phyloP scores from a whole-genome alignment of 1,140 invertebrate species.

The Chironomus striatipennis region DNA sequence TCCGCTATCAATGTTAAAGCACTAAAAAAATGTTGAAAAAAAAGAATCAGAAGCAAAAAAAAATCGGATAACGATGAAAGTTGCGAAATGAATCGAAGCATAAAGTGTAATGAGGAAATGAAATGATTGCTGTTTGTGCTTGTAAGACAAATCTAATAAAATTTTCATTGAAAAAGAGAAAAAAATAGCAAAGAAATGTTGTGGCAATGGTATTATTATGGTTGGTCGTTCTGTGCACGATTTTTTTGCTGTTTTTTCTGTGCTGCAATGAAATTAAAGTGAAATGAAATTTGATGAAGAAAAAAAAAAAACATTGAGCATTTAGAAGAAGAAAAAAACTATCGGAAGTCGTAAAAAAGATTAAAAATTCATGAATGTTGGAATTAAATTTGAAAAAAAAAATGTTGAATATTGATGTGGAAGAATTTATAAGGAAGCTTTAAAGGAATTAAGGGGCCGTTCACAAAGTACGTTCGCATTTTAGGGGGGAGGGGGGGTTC shows the following conservation, averaged over 20 bases:
- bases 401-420: too few species aligned
- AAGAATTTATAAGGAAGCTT: too few species aligned
- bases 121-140: not conserved
- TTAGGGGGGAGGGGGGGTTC: too few species aligned
- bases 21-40: not conserved
- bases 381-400: too few species aligned
- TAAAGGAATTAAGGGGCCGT: too few species aligned
- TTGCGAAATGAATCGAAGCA: not conserved
- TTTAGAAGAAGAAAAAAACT: too few species aligned
- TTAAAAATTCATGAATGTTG: too few species aligned
- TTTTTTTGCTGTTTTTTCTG: too few species aligned
- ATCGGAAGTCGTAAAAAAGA: too few species aligned
- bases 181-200: not conserved
- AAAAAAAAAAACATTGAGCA: not conserved
- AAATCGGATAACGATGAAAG: not conserved
- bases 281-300: not conserved
- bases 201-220: too few species aligned
- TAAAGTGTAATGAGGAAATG: not conserved
- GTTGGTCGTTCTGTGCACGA: too few species aligned
- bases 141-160: not conserved
- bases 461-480: too few species aligned
- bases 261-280: not conserved
- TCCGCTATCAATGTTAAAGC: not conserved
- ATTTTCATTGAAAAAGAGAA: not conserved
- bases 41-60: not conserved